Evolutionary conservation across 2,888 invertebrate genomes (phyloP), one percentile per base, ranked within the genome.

Genomic region (Ligdia adustata): DNA sequence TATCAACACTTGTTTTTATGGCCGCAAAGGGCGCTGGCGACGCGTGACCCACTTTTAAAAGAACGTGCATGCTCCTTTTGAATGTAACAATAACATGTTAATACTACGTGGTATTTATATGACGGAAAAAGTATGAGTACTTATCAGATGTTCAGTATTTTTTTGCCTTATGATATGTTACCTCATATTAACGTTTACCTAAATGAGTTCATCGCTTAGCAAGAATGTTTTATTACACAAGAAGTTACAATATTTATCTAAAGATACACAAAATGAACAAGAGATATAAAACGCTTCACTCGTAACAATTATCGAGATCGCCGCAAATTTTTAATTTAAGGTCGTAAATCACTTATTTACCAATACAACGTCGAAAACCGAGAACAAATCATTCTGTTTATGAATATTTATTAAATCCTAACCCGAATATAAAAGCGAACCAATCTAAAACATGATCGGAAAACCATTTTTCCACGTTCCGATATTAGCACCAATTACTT

Each of bases 401-500:
- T 39, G 39, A 46, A 46, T 46, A 40, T 46, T 40, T n/a, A 44
- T 40, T 42, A 41, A 42, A 38, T 45, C 26, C 14, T 4, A 24
- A 33, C 15, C 40, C 35, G 27, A 35, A 50, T 39, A n/a, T n/a
- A 44, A 44, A 44, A 38, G 9, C 32, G 20, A 32, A 45, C 35
- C 37, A 45, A 50, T 41, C 47, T 41, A 48, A 32, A 49, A 50
- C 43, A 47, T 52, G 46, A 47, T 47, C 46, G 46, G 29, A 46
- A 39, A 42, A 45, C 38, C 9, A 34, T 44, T 42, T 32, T 45
- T 49, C 54, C 43, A 42, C 51, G 35, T 49, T 43, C 37, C 28
- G 40, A 52, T 48, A 51, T 54, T 47, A 42, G 50, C 46, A 28
- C 56, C 51, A 50, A 57, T 57, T 48, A 56, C 33, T 57, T 50